These are phyloP conservation scores for Ceratina japonica DNA, from an alignment of 1,140 invertebrate species.

Conservation along the genomic window DNA sequence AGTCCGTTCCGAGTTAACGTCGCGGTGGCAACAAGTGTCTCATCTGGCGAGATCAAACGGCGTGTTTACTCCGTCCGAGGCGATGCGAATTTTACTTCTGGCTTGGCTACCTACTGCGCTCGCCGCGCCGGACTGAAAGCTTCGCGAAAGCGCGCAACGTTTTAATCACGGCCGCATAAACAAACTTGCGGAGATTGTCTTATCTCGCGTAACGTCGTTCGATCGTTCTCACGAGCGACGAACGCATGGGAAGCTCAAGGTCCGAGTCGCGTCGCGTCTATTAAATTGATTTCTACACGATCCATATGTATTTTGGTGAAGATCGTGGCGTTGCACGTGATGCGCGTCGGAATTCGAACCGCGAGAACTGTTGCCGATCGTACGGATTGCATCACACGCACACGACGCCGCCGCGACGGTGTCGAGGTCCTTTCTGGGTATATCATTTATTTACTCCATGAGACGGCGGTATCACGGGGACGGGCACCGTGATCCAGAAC, in stretches of 20 bases:
- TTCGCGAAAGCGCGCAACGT: slow-evolving; percentile 14
- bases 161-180: slow-evolving; percentile 10
- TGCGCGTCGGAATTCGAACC: slow-evolving; percentile 13
- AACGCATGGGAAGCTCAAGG: too few relatives aligned
- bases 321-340: background rate
- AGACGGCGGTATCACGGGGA: background rate
- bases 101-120: too few relatives aligned
- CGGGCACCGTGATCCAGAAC: slow-evolving; percentile 28
- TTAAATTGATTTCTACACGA: too few relatives aligned
- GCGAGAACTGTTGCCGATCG: background rate
- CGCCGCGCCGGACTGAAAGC: slow-evolving; percentile 13
- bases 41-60: background rate
- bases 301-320: too few relatives aligned
- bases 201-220: slow-evolving; percentile 33
- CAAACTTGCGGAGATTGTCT: slow-evolving; percentile 27
- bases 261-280: background rate
- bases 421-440: slow-evolving; percentile 28
- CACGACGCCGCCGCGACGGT: slow-evolving; percentile 16
- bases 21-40: slow-evolving; percentile 34
- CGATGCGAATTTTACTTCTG: slow-evolving; percentile 1
- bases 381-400: slow-evolving; percentile 13
- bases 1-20: background rate
- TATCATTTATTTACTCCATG: slow-evolving; percentile 30
- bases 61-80: background rate
- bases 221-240: background rate